Base-by-base conservation (phyloP, 2,888 invertebrate genomes). In the Antheraea assamensis region DNA sequence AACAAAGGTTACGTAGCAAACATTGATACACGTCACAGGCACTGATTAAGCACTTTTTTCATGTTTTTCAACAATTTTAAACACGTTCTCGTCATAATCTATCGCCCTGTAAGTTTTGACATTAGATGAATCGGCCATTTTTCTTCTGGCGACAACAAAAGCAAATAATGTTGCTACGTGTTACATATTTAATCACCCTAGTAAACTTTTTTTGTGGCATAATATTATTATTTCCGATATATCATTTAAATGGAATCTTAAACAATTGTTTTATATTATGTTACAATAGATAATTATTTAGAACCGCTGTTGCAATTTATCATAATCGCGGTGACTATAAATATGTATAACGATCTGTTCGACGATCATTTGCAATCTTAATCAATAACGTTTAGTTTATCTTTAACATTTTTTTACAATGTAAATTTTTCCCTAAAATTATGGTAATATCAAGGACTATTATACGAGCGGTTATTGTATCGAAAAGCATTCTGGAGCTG, bases 71-170 rank as follows among this genome's bases (percentile, higher is more conserved):
- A 80, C 78, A 80, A 86, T 82, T 85, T 83, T 88, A 86, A n/a
- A 88, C 89, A 90, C 90, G 90, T 92, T 92, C 90, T 88, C 82
- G 82, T 78, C 75, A 83, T 83, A 86, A 83, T 87, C 84, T 84
- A 80, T 90, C 86, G 86, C 86, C 87, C 88, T 82, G 81, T 77
- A 80, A 90, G 86, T 90, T 93, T 93, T 93, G 93, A 94, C 93
- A 88, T 90, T 90, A 87, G 81, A 81, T 84, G 84, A 82, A 85
- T 88, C 92, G 84, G 93, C 93, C 94, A 93, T 94, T 88, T 93
- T 93, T 92, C 84, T 89, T 87, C 87, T 80, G 77, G 78, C 80
- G 82, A 90, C 89, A 92, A 91, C 90, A 91, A 88, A 85, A 88
- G 85, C 80, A 68, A 78, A 80, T 76, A 84, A 86, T 89, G 89